Percentiles rank a stretch among this genome's conserved stretches.
Evolutionary conservation across 1,140 invertebrate species (phyloP).

Genomic region (Uloborus diversus): DNA sequence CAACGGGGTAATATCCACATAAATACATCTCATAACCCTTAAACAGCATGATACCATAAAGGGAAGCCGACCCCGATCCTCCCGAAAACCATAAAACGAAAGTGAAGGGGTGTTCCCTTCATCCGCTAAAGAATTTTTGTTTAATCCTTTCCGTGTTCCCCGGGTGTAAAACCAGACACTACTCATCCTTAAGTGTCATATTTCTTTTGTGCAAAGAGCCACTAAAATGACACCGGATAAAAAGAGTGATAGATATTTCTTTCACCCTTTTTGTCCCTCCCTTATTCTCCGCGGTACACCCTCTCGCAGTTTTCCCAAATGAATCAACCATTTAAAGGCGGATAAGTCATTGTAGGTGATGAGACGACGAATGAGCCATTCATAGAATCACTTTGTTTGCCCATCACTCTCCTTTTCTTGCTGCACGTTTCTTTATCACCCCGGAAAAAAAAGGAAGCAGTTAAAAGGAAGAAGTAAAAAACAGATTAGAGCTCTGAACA

Average conservation of each 20-base stretch:
- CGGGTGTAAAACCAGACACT: neutral
- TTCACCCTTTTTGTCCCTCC: slow-evolving; percentile 3
- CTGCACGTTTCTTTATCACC: neutral
- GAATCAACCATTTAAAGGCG: slow-evolving; percentile 28
- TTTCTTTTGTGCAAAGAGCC: neutral
- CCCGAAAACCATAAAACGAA: slow-evolving; percentile 17
- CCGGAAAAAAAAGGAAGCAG: neutral
- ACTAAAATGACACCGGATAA: slow-evolving; percentile 22
- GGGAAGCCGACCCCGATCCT: neutral
- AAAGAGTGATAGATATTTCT: neutral
- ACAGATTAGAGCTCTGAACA: neutral
- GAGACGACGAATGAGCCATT: neutral
- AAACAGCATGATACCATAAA: slow-evolving; percentile 11
- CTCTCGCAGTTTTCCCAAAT: slow-evolving; percentile 23
- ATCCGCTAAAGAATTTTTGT: neutral
- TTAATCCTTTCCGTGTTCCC: too few species aligned
- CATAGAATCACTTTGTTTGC: neutral
- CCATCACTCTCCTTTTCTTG: slow-evolving; percentile 10
- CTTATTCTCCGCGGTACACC: neutral
- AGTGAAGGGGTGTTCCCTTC: neutral
- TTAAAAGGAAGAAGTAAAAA: neutral
- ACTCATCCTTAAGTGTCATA: neutral
- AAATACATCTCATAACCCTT: slow-evolving; percentile 10
- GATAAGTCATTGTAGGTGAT: slow-evolving; percentile 30
- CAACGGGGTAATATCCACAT: slow-evolving; percentile 43